These are phyloP conservation scores for Fabriciana adippe DNA, from an alignment of 2,888 invertebrate genomes.

Conservation along the genomic window DNA sequence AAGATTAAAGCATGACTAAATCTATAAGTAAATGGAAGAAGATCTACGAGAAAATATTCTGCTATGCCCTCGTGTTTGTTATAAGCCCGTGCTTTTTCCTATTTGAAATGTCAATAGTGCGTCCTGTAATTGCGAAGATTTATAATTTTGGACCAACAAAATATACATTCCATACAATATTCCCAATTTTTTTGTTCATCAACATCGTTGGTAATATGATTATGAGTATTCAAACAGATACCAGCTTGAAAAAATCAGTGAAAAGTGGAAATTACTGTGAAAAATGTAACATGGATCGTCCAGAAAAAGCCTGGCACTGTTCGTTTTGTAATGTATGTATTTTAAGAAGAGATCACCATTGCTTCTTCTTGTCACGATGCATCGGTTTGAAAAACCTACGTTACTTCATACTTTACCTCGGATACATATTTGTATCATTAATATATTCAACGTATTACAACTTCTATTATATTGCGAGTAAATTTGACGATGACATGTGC, in stretches of 20 bases:
- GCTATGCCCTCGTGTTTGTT: constrained; percentile 48
- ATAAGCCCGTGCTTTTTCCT: constrained; percentile 57
- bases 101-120: constrained; percentile 56
- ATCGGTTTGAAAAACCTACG: constrained; percentile 91
- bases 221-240: constrained; percentile 52
- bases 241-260: constrained; percentile 45
- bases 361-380: constrained; percentile 91
- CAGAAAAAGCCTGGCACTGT: constrained; percentile 94
- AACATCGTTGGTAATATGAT: constrained; percentile 65
- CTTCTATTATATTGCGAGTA: constrained; percentile 82
- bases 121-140: constrained; percentile 48
- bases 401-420: constrained; percentile 88
- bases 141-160: constrained; percentile 48
- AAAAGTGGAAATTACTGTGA: constrained; percentile 83
- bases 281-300: constrained; percentile 85
- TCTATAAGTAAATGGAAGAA: constrained; percentile 19
- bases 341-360: constrained; percentile 91
- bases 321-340: constrained; percentile 90
- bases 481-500: constrained; percentile 49
- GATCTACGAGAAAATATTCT: constrained; percentile 44
- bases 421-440: constrained; percentile 86
- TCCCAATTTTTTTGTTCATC: constrained; percentile 54
- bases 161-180: constrained; percentile 50
- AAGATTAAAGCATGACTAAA: constrained; percentile 18
- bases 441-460: constrained; percentile 86